Percentiles rank a stretch among this genome's conserved stretches.
phyloP scores from a whole-genome alignment of 2,888 invertebrate genomes.

The Ashinkailepas kermadecensis region DNA sequence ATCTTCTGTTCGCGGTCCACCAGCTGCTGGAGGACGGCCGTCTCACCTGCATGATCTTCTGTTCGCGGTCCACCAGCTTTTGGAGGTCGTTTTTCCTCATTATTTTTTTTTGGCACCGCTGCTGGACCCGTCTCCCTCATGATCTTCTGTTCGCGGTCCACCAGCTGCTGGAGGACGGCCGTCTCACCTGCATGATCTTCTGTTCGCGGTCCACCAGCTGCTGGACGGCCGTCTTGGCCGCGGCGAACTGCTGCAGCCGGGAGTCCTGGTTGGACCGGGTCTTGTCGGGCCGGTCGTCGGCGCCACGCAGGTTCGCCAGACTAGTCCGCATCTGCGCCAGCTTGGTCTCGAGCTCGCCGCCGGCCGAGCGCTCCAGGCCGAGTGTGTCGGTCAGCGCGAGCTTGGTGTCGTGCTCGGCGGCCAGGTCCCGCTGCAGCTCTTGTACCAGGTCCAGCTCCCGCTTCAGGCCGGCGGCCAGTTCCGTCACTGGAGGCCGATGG shows the following conservation, averaged over 20 bases:
- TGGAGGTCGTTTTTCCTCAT: no score
- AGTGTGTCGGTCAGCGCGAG: not conserved
- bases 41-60: constrained; percentile 11
- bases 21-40: not conserved
- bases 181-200: not conserved
- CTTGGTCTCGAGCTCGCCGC: not conserved
- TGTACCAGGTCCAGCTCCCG: not conserved
- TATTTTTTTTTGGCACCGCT: no score
- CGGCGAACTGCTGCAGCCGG: not conserved
- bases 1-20: constrained; percentile 9
- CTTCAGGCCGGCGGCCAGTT: not conserved
- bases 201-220: constrained; percentile 13
- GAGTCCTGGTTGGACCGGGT: not conserved
- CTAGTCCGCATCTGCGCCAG: not conserved
- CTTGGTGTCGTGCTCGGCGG: not conserved
- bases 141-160: constrained; percentile 6
- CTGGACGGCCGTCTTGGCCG: constrained; percentile 8
- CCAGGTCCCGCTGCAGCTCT: not conserved
- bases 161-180: not conserved
- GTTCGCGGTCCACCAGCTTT: constrained; percentile 7
- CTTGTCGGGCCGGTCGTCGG: not conserved
- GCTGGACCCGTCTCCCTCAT: not conserved
- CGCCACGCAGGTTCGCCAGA: not conserved
- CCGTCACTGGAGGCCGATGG: not conserved
- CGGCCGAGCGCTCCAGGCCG: not conserved